phyloP scores from a whole-genome alignment of 2,797 vertebrate species.

The Sebastes itinus region DNA sequence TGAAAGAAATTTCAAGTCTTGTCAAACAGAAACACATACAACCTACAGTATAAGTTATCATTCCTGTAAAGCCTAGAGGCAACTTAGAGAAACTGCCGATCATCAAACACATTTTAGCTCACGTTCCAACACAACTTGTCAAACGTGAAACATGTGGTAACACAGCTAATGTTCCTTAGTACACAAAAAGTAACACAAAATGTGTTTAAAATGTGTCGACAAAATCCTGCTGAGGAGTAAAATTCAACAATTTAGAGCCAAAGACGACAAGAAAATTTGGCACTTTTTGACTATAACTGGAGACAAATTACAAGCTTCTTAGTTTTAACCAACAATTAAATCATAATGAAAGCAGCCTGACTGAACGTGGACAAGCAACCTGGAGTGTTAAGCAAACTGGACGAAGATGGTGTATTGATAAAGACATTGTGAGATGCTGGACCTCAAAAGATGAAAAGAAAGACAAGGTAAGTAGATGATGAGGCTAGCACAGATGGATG shows the following conservation, averaged over 20 bases:
- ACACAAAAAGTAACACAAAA: background rate
- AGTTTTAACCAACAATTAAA: background rate
- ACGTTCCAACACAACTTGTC: background rate
- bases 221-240: background rate
- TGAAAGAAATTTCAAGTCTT: background rate
- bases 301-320: background rate
- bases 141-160: background rate
- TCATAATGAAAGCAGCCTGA: background rate
- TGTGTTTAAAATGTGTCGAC: background rate
- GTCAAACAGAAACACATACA: background rate
- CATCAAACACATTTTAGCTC: background rate
- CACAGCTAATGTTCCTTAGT: background rate
- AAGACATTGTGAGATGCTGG: background rate
- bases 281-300: background rate
- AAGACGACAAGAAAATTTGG: background rate
- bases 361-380: background rate
- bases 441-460: constrained; percentile 3
- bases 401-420: background rate
- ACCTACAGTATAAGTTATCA: background rate
- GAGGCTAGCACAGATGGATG: constrained; percentile 12
- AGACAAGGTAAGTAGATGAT: background rate
- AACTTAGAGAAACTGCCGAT: background rate
- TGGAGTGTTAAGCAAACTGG: background rate
- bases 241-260: background rate
- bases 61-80: background rate